Conservation (phyloP, 2,113 vertebrate genomes). For the Mesembrinibis cayennensis region DNA sequence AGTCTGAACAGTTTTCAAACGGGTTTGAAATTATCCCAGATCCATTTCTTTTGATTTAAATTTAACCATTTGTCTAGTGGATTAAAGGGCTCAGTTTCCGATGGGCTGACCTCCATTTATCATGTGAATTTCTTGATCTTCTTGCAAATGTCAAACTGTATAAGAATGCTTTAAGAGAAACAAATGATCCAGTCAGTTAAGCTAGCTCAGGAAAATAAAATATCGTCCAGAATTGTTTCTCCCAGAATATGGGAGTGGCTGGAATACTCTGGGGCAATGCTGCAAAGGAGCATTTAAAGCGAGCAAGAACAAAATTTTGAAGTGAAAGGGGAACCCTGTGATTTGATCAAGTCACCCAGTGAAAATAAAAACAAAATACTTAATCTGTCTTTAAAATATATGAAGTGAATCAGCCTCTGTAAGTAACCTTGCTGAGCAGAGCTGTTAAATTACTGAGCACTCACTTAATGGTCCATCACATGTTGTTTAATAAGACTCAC, state of each 20-base stretch:
- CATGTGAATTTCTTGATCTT: conserved; percentile 4
- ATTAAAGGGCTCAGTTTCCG: neutral
- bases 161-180: conserved; percentile 16
- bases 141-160: neutral
- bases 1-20: neutral
- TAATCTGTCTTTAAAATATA: neutral
- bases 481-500: neutral
- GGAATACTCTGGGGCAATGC: neutral
- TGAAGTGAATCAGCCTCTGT: neutral
- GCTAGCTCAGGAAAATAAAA: neutral
- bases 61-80: conserved; percentile 1
- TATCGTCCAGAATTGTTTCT: neutral
- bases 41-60: neutral
- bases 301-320: neutral
- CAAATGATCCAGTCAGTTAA: conserved; percentile 10
- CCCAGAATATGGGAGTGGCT: neutral
- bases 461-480: neutral
- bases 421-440: neutral
- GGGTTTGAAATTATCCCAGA: neutral
- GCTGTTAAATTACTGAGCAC: neutral
- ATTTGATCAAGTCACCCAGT: neutral
- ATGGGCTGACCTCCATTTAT: conserved; percentile 4
- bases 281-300: neutral
- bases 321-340: neutral
- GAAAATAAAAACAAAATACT: conserved; percentile 1